phyloP scores from a whole-genome alignment of 1,140 invertebrate species.

The Microplitis mediator region DNA sequence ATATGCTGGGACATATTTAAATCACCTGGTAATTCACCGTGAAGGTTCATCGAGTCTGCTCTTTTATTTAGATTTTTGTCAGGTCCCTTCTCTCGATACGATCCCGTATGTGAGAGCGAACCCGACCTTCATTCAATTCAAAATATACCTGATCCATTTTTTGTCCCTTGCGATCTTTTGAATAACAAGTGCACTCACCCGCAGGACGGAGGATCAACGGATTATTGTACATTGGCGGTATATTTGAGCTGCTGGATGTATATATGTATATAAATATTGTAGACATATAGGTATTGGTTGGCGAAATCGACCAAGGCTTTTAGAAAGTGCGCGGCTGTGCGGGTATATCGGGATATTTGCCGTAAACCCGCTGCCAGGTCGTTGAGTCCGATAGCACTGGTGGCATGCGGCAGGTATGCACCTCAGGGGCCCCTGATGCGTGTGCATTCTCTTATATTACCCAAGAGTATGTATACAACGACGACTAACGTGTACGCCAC shows the following conservation, averaged over 20 bases:
- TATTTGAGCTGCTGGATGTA: too few relatives aligned
- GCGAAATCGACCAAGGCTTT: slow-evolving; percentile 19
- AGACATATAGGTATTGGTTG: neutral
- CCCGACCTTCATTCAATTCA: too few relatives aligned
- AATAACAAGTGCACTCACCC: slow-evolving; percentile 6
- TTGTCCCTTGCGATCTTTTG: neutral
- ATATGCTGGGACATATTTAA: too few relatives aligned
- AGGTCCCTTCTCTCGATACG: too few relatives aligned
- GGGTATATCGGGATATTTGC: slow-evolving; percentile 7
- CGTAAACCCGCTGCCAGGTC: slow-evolving; percentile 7
- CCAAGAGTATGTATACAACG: slow-evolving; percentile 13
- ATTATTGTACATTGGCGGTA: neutral
- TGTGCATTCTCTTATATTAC: slow-evolving; percentile 20
- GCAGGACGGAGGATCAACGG: neutral
- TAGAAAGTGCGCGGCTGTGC: slow-evolving; percentile 16
- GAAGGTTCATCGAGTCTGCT: too few relatives aligned
- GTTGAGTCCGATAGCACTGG: slow-evolving; percentile 16
- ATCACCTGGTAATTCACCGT: too few relatives aligned
- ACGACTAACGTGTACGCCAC: neutral
- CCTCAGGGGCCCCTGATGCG: slow-evolving; percentile 16
- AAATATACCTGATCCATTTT: slow-evolving; percentile 1
- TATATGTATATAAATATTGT: neutral
- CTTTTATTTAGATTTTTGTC: too few relatives aligned
- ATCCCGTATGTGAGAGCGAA: too few relatives aligned
- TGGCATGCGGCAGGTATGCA: slow-evolving; percentile 16